Base-by-base conservation (phyloP, 2,797 vertebrate species). In the Pipistrellus pygmaeus region DNA sequence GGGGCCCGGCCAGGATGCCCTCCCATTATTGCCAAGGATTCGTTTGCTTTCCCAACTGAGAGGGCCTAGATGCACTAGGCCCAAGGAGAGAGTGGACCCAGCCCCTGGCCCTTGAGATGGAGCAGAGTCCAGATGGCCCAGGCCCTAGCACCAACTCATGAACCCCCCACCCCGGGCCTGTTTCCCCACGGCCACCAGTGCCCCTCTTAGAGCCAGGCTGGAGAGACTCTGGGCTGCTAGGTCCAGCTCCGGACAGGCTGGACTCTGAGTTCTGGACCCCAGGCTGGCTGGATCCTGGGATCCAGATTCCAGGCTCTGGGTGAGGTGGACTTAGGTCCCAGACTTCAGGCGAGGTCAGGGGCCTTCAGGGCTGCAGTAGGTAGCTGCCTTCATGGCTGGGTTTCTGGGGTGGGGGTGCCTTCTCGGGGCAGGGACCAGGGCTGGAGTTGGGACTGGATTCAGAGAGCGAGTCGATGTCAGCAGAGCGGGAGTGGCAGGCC, bases 341-440 rank as follows among this genome's bases (percentile, higher is more conserved):
- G 93, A 83, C 82, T 96, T 76, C 69, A 72, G 71, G 48, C 15
- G 30, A 85, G 64, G 73, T 60, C 90, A 94, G 71, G 46, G 51
- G 17, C 62, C 68, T 84, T 98, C 98, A 98, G 46, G 98, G 97
- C 89, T 98, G 98, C 77, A 99, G 98, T 72, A 99, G 96, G 95
- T 98, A 98, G 95, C 98, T 98, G 91, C 98, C 98, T 96, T 99
- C 98, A 0, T 98, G 98, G 93, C 90, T 98, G 38, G 96, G 88
- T 84, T 90, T 85, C 82, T 98, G 98, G 8, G 98, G 97, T 0
- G 97, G 96, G 0, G 97, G 95, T 0, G 91, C 98, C 95, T 98
- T 98, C 91, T 96, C 97, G 17, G 98, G 98, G 94, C 98, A 98
- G 0, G 98, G 98, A 32, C 97, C 97, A 46, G 97, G 97, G 94